Evolutionary conservation across 2,797 vertebrate genomes (phyloP).

Genomic region (Pristis pectinata): DNA sequence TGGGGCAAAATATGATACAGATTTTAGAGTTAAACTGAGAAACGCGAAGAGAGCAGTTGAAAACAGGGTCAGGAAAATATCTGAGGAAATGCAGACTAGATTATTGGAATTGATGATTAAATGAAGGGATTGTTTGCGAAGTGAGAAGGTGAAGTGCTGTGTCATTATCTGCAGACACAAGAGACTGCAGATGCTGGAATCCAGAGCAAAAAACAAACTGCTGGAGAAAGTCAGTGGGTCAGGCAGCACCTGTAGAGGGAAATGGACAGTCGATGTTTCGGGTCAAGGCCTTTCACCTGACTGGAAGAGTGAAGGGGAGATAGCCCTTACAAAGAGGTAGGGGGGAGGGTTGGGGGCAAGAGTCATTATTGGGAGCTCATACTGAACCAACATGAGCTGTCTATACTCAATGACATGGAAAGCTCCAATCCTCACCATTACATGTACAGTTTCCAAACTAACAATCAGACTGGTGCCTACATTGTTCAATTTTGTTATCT

Average conservation of each 20-base stretch:
- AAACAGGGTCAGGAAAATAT: background rate
- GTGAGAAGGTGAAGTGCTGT: background rate
- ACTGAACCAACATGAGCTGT: background rate
- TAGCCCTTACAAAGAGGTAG: too few relatives aligned
- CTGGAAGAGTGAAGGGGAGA: too few relatives aligned
- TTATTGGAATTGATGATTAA: background rate
- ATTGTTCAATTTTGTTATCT: background rate
- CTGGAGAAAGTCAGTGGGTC: too few relatives aligned
- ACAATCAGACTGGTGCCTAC: background rate
- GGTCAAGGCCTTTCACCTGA: too few relatives aligned
- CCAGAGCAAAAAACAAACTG: too few relatives aligned
- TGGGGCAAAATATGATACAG: constrained; percentile 42
- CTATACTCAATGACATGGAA: background rate
- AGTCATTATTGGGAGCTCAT: too few relatives aligned
- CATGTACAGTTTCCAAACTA: background rate
- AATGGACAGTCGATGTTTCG: too few relatives aligned
- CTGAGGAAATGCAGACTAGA: background rate
- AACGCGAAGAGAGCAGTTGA: background rate
- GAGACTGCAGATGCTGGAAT: too few relatives aligned
- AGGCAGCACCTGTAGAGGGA: too few relatives aligned
- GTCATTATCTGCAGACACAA: too few relatives aligned
- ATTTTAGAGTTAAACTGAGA: constrained; percentile 10
- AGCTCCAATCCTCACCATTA: background rate
- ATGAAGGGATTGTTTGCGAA: background rate
- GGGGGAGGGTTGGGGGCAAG: too few relatives aligned